Base-by-base conservation (phyloP, 2,797 vertebrate species). In the Mycteria americana region DNA sequence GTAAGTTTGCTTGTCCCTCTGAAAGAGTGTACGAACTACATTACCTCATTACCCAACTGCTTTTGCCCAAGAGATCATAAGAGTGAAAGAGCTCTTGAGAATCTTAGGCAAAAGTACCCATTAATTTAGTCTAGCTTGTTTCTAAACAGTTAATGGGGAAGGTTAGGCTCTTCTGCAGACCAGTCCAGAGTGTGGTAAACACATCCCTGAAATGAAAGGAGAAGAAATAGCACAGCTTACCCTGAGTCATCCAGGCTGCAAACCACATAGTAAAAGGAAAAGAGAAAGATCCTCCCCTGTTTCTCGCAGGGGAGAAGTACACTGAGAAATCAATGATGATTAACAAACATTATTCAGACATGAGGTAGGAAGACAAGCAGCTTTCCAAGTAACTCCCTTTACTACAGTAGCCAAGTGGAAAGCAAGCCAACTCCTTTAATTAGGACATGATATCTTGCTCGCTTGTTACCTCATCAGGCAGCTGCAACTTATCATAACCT, bases 331-430 rank as follows among this genome's bases (percentile, higher is more conserved):
- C 64, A 68, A 88, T 37, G 89, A 65, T 92, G 84, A 94, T 92
- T 92, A 95, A 93, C 76, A 89, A 93, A 96, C 89, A 53, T 95
- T 93, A 77, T 91, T 95, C 75, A 92, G 82, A 63, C 75, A 89
- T 95, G 94, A 96, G 91, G 78, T 89, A 92, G 84, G 76, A 92
- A 88, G 88, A 78, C 37, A 83, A 89, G 65, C 53, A 94, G 46
- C 78, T 92, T 84, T 95, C 95, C 91, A 92, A 96, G 84, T 83
- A 93, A 96, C 94, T 96, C 96, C 94, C 91, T 94, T 84, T 85
- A 56, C 87, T 65, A 75, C 50, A 69, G 91, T 77, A 93, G 92
- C 96, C 96, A 97, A 96, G 57, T 18, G 12, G 57, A 94, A 89
- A 92, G 43, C 65, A 75, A 96, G 89, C 92, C 94, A 89, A 35